Conservation (phyloP, 2,113 vertebrate genomes). For the Thomomys bottae region DNA sequence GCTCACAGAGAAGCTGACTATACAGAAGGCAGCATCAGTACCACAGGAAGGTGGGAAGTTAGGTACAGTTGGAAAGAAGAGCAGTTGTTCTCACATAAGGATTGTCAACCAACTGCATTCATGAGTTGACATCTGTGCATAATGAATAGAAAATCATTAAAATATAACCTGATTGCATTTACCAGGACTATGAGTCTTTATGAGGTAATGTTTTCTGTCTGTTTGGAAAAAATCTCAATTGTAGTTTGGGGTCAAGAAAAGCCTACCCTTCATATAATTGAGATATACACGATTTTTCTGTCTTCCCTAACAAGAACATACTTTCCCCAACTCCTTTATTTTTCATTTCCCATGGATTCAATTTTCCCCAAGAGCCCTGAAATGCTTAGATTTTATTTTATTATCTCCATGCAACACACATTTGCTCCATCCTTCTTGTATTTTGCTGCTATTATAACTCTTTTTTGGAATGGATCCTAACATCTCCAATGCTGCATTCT, state of each 20-base stretch:
- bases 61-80: neutral
- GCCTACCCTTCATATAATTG: constrained; percentile 35
- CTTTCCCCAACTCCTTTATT: constrained; percentile 43
- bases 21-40: neutral
- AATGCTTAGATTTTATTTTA: constrained; percentile 62
- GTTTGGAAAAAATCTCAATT: constrained; percentile 4
- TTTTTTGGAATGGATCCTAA: constrained; percentile 74
- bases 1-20: neutral
- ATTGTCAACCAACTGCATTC: neutral
- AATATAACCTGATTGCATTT: neutral
- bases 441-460: constrained; percentile 40
- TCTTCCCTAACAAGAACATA: constrained; percentile 28
- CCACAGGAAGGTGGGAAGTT: neutral
- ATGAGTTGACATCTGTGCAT: neutral
- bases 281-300: constrained; percentile 46
- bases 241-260: constrained; percentile 14
- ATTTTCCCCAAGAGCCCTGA: constrained; percentile 63
- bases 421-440: constrained; percentile 63
- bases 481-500: constrained; percentile 42
- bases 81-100: neutral
- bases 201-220: neutral
- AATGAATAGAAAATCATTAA: neutral
- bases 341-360: constrained; percentile 55
- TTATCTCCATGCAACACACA: constrained; percentile 52
- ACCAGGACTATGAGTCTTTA: neutral